Conservation (phyloP, 37 sponge, comb jelly and placozoan species). For the Chondrilla cf. caribensis region DNA sequence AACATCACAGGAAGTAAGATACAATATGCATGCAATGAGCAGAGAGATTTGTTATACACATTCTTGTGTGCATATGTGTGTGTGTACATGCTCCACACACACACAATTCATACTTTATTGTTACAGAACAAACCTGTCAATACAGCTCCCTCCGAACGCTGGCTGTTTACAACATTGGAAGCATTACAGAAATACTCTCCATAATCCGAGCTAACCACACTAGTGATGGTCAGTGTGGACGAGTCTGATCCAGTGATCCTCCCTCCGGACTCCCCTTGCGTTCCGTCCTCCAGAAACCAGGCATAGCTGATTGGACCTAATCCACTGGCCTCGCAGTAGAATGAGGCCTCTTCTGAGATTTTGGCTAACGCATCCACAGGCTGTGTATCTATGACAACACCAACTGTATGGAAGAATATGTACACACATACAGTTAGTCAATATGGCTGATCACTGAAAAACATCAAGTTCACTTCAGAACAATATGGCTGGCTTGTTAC, state of each 20-base stretch:
- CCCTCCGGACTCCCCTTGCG: too few species aligned
- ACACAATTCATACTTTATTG: too few species aligned
- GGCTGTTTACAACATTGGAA: background rate
- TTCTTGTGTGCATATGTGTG: background rate
- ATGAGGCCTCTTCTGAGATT: background rate
- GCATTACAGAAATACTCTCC: background rate
- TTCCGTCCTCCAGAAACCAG: too few species aligned
- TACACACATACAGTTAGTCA: too few species aligned
- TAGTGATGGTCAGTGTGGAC: background rate
- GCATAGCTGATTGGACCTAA: background rate
- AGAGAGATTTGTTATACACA: too few species aligned
- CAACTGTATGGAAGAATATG: too few species aligned
- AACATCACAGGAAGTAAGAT: too few species aligned
- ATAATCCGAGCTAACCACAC: background rate
- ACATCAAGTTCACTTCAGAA: too few species aligned
- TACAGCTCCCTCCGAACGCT: background rate
- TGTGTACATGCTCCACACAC: too few species aligned
- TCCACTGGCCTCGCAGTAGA: background rate
- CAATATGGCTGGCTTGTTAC: too few species aligned
- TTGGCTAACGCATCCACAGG: background rate
- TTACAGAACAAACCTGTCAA: constrained; percentile 13
- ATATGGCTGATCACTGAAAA: too few species aligned
- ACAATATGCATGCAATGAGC: too few species aligned
- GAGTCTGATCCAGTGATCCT: background rate
- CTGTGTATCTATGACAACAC: background rate